phyloP scores from a whole-genome alignment of 2,113 vertebrate genomes.

The Panurus biarmicus region DNA sequence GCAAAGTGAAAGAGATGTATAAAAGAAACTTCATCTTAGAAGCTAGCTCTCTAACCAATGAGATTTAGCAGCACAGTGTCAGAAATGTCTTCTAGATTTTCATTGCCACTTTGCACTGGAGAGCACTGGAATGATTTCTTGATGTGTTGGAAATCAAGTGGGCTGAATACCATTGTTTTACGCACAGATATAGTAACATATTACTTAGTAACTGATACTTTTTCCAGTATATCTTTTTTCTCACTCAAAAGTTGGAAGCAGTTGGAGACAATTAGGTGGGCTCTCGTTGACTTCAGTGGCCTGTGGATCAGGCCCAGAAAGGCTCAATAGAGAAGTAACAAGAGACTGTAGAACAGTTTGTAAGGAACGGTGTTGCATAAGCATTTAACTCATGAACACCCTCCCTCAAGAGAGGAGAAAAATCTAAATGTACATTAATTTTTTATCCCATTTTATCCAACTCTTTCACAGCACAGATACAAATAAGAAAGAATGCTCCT shows the following conservation, averaged over 20 bases:
- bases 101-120: neutral
- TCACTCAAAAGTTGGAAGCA: neutral
- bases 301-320: neutral
- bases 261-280: neutral
- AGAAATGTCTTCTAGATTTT: neutral
- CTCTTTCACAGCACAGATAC: neutral
- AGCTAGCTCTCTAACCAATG: neutral
- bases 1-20: neutral
- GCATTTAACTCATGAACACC: slow-evolving; percentile 30
- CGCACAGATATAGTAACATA: neutral
- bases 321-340: neutral
- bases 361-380: slow-evolving; percentile 43
- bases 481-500: slow-evolving; percentile 1
- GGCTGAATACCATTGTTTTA: neutral
- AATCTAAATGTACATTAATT: slow-evolving; percentile 5
- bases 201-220: neutral
- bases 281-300: neutral
- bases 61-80: neutral
- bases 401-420: neutral
- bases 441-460: neutral
- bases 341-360: neutral
- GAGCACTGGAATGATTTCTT: neutral
- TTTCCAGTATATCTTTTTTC: neutral
- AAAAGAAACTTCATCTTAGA: neutral
- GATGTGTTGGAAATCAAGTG: neutral